Percentiles rank a stretch among this genome's conserved stretches.
phyloP scores from a whole-genome alignment of 1,140 invertebrate genomes.

The Halyomorpha halys region DNA sequence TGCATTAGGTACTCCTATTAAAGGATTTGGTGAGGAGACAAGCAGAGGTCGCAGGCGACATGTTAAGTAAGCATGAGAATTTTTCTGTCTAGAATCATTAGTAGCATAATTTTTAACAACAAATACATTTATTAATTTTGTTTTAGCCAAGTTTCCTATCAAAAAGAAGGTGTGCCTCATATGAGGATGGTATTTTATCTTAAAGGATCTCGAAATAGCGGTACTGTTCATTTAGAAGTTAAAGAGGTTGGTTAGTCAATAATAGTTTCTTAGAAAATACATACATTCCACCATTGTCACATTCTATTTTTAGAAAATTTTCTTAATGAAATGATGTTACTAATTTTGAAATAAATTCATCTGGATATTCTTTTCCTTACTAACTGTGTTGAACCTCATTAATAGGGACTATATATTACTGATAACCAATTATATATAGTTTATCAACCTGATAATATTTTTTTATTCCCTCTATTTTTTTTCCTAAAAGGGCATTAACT shows the following conservation, averaged over 20 bases:
- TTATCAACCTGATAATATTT: no score
- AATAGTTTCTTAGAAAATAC: neutral
- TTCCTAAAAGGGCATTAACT: no score
- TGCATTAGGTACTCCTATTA: conserved; percentile 72
- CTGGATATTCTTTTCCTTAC: no score
- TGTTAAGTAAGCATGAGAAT: conserved; percentile 41
- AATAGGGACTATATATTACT: no score
- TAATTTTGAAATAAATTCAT: no score
- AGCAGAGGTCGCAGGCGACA: conserved; percentile 57
- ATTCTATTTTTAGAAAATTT: no score
- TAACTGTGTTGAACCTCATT: no score
- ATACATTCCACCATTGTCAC: conserved; percentile 10
- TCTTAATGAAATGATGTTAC: no score
- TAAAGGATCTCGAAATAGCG: conserved; percentile 65
- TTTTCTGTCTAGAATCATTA: neutral
- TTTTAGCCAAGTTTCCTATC: conserved; percentile 61
- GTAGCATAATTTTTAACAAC: conserved; percentile 34
- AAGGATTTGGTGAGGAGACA: conserved; percentile 75
- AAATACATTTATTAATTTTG: conserved; percentile 30
- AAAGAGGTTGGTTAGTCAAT: conserved; percentile 51
- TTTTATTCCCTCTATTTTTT: no score
- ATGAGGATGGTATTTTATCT: conserved; percentile 85
- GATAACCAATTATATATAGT: no score
- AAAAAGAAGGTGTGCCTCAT: conserved; percentile 60
- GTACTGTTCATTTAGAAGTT: conserved; percentile 75